These are phyloP conservation scores for Rattus norvegicus DNA, from an alignment of 2,113 vertebrate species.

Conservation along the genomic window GRCr8 NC_086036.1:48465001-48465500, in stretches of 20 bases:
- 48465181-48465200: not conserved
- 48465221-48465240: not conserved
- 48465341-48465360: not conserved
- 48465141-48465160: not conserved
- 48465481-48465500: constrained; percentile 1
- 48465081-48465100: not conserved
- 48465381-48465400: not conserved
- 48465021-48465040: not conserved
- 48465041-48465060: not conserved
- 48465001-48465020: not conserved
- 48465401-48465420: not conserved
- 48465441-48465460: not conserved
- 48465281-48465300: not conserved
- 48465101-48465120: not conserved
- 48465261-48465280: not conserved
- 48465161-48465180: too few species aligned
- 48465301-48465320: not conserved
- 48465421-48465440: not conserved
- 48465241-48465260: not conserved
- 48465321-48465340: not conserved
- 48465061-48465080: not conserved
- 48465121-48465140: not conserved
- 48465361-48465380: not conserved
- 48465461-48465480: not conserved
- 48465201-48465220: not conserved